Evolutionary conservation across 2,797 vertebrate species (phyloP), one percentile per base, ranked within the genome.

Genomic region (Lepus townsendii): DNA sequence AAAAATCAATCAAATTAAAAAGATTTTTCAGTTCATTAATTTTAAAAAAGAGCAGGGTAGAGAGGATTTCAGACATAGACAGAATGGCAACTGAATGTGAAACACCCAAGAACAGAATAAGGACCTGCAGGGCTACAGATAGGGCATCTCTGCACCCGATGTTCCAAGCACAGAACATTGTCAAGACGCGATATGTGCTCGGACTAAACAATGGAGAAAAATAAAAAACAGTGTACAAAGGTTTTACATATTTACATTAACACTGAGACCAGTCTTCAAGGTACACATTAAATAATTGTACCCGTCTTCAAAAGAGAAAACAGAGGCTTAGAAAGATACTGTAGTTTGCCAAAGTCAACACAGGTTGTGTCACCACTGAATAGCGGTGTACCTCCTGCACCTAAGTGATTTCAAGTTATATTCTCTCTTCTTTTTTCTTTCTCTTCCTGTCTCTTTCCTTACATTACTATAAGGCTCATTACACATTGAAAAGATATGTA

Each of bases 61-160:
- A 10, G 9, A 30, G 50, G n/a, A 82, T 72, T 91, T 95, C 57
- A 63, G 66, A 77, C 19, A 50, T 0, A 60, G 50, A 12, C 35
- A 86, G 30, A 82, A 38, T 66, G 24, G 50, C 19, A 88, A 60
- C 22, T 42, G 54, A 72, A 68, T 76, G 22, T 92, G 35, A 90
- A 77, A 62, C 24, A 52, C 47, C 66, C 60, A 75, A 5, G 27
- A 7, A 19, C 26, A 30, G 30, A 63, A 24, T 27, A 73, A 32
- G 22, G 78, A 82, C 35, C 47, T 30, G 17, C 4, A 30, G 13
- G 20, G 24, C 62, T 60, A 16, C 10, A 3, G 52, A n/a, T 32
- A 7, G 47, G n/a, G 73, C 68, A 85, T 19, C 52, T 83, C 54
- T 52, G 20, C 26, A 75, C 57, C 68, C 63, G 1, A 32, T 30